Evolutionary conservation across 2,888 invertebrate genomes (phyloP).

Genomic region (Drosophila subquinaria): DNA sequence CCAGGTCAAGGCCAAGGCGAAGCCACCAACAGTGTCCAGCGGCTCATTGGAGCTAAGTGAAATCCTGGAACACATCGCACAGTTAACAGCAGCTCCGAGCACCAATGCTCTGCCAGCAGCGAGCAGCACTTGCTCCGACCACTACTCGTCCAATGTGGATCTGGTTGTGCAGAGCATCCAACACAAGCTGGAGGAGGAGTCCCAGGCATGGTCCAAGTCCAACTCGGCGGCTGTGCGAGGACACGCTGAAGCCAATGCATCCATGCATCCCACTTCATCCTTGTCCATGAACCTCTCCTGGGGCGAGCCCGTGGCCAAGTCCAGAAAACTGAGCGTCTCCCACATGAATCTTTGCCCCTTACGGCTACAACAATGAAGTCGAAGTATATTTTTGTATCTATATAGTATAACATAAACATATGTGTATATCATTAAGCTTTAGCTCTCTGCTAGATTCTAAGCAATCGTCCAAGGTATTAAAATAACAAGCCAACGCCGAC

Average conservation of each 20-base stretch:
- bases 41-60: constrained; percentile 58
- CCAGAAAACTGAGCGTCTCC: constrained; percentile 55
- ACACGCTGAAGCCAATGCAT: constrained; percentile 9
- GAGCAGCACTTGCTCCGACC: constrained; percentile 36
- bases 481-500: constrained; percentile 45
- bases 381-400: background rate
- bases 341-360: constrained; percentile 67
- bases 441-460: constrained; percentile 12
- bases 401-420: background rate
- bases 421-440: background rate
- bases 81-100: constrained; percentile 43
- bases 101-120: constrained; percentile 3
- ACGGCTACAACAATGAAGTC: constrained; percentile 58
- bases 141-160: constrained; percentile 70
- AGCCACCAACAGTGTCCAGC: constrained; percentile 13
- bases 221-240: constrained; percentile 33
- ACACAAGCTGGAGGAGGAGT: constrained; percentile 70
- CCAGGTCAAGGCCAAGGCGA: constrained; percentile 35
- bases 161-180: constrained; percentile 70
- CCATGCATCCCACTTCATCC: constrained; percentile 33
- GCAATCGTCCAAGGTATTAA: constrained; percentile 38
- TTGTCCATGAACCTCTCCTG: constrained; percentile 68
- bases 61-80: constrained; percentile 68
- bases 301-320: constrained; percentile 72
- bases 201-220: constrained; percentile 71